Conservation (phyloP, 2,113 vertebrate species). For the Entosphenus tridentatus region DNA sequence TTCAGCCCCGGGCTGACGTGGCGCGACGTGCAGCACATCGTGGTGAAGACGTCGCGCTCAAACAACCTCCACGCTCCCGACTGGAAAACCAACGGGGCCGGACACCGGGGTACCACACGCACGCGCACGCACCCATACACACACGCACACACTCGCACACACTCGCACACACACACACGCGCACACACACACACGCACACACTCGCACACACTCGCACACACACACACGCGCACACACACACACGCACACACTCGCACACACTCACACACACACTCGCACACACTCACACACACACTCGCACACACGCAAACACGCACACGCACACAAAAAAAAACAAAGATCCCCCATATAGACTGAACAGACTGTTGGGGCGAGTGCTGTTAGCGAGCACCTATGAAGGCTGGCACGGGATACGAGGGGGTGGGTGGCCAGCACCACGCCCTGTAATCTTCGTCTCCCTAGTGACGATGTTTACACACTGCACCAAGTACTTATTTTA, state of each 20-base stretch:
- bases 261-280: not conserved
- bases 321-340: too few species aligned
- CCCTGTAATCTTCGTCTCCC: too few species aligned
- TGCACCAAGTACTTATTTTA: too few species aligned
- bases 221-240: not conserved
- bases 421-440: too few species aligned
- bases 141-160: not conserved
- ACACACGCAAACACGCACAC: too few species aligned
- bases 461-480: too few species aligned
- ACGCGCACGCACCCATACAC: not conserved
- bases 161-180: not conserved
- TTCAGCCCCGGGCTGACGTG: constrained; percentile 50
- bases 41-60: constrained; percentile 55
- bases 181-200: not conserved
- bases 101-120: constrained; percentile 35
- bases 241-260: not conserved
- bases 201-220: not conserved
- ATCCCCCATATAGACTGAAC: too few species aligned
- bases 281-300: too few species aligned
- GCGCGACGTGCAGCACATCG: constrained; percentile 66
- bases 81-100: constrained; percentile 62
- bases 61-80: constrained; percentile 50
- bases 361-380: too few species aligned
- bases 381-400: too few species aligned
- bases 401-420: too few species aligned